Evolutionary conservation across 2,113 vertebrate genomes (phyloP).

Genomic region (Okapia johnstoni): DNA sequence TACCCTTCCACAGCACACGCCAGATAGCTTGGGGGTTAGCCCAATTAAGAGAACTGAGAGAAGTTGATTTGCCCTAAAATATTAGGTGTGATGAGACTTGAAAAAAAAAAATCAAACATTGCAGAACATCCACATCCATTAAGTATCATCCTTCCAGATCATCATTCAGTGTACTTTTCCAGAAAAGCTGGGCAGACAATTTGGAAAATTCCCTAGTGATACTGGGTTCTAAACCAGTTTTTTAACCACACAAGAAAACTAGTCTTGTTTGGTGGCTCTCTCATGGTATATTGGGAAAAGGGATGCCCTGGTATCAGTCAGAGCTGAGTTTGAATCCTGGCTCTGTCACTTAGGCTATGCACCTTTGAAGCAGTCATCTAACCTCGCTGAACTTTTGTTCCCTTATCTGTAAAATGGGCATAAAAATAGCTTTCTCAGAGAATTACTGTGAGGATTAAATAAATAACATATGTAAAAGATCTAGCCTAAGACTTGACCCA

Average conservation of each 20-base stretch:
- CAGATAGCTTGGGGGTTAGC: not conserved
- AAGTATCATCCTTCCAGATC: not conserved
- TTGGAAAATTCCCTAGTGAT: not conserved
- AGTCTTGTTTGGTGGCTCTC: not conserved
- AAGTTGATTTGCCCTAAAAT: not conserved
- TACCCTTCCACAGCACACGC: not conserved
- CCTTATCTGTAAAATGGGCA: not conserved
- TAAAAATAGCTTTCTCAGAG: not conserved
- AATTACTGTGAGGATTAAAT: not conserved
- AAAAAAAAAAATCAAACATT: not conserved
- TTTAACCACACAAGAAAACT: not conserved
- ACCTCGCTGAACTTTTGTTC: constrained; percentile 28
- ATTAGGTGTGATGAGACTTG: not conserved
- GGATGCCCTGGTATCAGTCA: not conserved
- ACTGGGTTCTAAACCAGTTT: not conserved
- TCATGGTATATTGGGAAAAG: not conserved
- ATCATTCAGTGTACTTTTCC: not conserved
- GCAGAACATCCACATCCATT: not conserved
- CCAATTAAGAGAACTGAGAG: not conserved
- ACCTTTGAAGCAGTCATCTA: not conserved
- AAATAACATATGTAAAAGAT: not conserved
- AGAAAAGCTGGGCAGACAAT: not conserved
- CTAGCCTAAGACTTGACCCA: not conserved
- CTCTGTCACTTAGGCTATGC: not conserved
- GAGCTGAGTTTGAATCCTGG: not conserved